Base-by-base conservation (phyloP, 2,113 vertebrate genomes). In the Sinocyclocheilus maitianheensis region DNA sequence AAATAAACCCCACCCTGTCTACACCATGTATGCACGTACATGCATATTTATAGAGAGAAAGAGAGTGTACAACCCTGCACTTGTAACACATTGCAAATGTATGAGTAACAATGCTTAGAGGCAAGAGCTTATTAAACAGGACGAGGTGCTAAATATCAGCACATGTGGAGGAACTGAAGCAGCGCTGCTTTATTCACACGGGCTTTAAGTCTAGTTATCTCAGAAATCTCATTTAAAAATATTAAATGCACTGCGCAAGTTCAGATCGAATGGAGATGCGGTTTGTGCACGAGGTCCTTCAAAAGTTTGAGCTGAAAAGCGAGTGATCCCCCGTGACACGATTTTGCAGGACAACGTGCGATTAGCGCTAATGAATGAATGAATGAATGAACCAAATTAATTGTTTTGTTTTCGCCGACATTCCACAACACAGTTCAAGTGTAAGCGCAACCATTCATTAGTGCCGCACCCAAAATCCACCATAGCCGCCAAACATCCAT, bases 391-490 rank as follows among this genome's bases (percentile, higher is more conserved):
- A 58, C 4, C 10, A 13, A 43, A 24, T 1, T 24, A 10, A 72
- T 13, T 30, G 51, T 30, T 62, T 55, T 13, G 37, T 14, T 72
- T 83, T 37, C 37, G 37, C 22, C 18, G 13, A 30, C 67, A 62
- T 46, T 74, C 65, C 67, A 3, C 43, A 37, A 6, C 16, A 53
- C 8, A 10, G 46, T 18, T 77, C 34, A 78, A 67, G 60, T 58
- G 63, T 37, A 58, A 53, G 26, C 26, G 20, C 20, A 60, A 60
- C 55, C 40, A 30, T 62, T 48, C 46, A 24, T 71, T 11, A 63
- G 46, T 26, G 75, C 88, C 88, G 85, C 88, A 40, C 88, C 88
- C 88, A 85, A 79, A 24, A 80, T 5, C 20, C 65, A 24, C 40
- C 46, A n/a, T 22, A 24, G n/a, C 37, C 20, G 1, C 26, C 43